These are phyloP conservation scores for Larimichthys polyactis DNA, from an alignment of 2,113 vertebrate genomes.

Conservation along the genomic window DNA sequence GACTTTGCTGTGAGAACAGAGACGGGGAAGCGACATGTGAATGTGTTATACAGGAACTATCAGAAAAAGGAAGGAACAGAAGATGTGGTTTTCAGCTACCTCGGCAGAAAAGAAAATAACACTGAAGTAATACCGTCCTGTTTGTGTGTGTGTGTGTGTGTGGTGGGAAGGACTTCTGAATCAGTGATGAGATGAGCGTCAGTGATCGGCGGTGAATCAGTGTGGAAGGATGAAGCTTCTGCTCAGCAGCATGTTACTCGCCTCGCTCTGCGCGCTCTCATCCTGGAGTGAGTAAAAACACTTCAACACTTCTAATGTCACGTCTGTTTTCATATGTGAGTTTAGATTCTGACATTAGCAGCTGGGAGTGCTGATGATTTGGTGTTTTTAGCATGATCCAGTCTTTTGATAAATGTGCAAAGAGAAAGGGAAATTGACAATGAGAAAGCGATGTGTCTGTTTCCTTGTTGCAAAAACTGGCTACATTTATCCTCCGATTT, in stretches of 20 bases:
- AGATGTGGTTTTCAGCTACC: background rate
- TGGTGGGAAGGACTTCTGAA: background rate
- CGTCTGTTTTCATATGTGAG: background rate
- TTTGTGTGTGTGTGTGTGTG: background rate
- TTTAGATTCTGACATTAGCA: background rate
- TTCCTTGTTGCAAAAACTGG: background rate
- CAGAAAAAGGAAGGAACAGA: conserved; percentile 14
- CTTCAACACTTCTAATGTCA: too few relatives aligned
- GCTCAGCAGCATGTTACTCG: conserved; percentile 36
- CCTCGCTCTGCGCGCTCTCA: conserved; percentile 22
- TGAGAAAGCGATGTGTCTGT: too few relatives aligned
- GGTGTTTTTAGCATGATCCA: background rate
- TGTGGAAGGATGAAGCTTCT: conserved; percentile 60
- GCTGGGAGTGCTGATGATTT: background rate
- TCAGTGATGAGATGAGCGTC: background rate
- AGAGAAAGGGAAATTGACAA: background rate
- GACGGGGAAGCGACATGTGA: background rate
- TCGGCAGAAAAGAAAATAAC: background rate
- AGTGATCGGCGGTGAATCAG: background rate
- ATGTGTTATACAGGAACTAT: background rate
- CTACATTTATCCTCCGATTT: too few relatives aligned
- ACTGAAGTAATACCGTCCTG: background rate
- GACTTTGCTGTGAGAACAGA: background rate
- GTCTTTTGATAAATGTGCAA: background rate
- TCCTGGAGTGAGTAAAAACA: conserved; percentile 63